Percentiles rank a stretch among this genome's conserved stretches.
phyloP scores from a whole-genome alignment of 2,797 vertebrate species.

The Muscicapa comitata region DNA sequence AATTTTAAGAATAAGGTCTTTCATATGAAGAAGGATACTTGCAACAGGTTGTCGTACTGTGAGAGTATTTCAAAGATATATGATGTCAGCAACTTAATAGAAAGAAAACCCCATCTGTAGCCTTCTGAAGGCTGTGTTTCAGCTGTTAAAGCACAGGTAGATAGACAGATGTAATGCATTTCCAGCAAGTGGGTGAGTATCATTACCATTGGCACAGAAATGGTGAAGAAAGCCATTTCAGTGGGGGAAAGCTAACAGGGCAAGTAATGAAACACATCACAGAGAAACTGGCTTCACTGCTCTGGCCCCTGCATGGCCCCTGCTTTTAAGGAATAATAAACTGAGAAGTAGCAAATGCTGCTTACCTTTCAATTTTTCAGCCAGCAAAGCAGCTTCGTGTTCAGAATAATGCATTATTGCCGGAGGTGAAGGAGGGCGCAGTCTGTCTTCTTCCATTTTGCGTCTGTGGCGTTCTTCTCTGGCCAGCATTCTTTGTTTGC shows the following conservation, averaged over 20 bases:
- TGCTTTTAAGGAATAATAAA: neutral
- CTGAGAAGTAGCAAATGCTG: neutral
- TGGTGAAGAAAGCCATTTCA: neutral
- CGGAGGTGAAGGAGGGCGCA: constrained; percentile 79
- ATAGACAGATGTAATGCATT: neutral
- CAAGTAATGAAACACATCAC: neutral
- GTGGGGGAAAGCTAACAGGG: neutral
- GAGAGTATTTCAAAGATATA: neutral
- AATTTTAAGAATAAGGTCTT: neutral
- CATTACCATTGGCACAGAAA: neutral
- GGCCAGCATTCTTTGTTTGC: constrained; percentile 81
- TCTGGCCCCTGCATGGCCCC: neutral
- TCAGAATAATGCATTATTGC: constrained; percentile 84
- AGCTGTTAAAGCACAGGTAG: neutral
- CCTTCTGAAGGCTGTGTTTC: neutral
- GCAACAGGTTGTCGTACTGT: neutral
- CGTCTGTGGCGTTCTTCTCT: constrained; percentile 81
- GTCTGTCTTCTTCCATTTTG: constrained; percentile 80
- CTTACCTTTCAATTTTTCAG: constrained; percentile 84
- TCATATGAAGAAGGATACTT: neutral
- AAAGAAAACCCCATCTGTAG: fast-evolving
- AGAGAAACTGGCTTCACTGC: neutral
- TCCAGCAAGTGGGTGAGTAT: neutral
- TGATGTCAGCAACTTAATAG: neutral
- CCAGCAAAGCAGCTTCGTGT: constrained; percentile 79